phyloP scores from a whole-genome alignment of 2,797 vertebrate species.

The Tauraco hartlaubi region DNA sequence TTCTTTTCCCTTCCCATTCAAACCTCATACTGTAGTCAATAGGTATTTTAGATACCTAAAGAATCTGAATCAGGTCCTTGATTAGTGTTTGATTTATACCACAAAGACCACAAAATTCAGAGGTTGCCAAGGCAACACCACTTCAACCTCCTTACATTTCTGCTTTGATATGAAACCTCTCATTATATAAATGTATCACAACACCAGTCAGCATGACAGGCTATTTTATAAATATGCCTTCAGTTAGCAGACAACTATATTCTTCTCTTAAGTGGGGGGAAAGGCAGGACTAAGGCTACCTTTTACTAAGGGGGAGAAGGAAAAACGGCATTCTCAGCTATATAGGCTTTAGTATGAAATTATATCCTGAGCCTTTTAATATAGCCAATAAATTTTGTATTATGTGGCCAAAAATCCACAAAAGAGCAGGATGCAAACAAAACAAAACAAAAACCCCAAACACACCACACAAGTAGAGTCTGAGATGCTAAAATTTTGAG shows the following conservation, averaged over 20 bases:
- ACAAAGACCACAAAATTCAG: constrained; percentile 46
- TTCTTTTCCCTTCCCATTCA: background rate
- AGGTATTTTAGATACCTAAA: constrained; percentile 3
- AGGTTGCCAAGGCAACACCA: constrained; percentile 63
- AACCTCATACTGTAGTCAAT: background rate
- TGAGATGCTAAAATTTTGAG: background rate
- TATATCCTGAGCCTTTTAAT: background rate
- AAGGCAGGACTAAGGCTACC: background rate
- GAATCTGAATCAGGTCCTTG: background rate
- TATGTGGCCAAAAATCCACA: background rate
- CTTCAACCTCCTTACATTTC: constrained; percentile 24
- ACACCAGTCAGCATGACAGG: constrained; percentile 12
- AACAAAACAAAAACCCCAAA: background rate
- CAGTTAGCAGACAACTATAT: background rate
- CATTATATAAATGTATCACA: constrained; percentile 45
- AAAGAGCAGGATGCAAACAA: background rate
- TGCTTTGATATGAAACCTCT: constrained; percentile 41
- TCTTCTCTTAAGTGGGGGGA: background rate
- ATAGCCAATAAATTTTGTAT: background rate
- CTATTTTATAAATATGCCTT: constrained; percentile 19
- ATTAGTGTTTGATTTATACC: constrained; percentile 40
- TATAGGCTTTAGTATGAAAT: background rate
- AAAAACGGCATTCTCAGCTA: background rate
- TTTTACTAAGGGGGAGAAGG: background rate
- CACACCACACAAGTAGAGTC: background rate